A percentile compares a stretch with the other conserved stretches of the same genome.
phyloP scores from a whole-genome alignment of 1,140 invertebrate species.

The Apocrypta bakeri region DNA sequence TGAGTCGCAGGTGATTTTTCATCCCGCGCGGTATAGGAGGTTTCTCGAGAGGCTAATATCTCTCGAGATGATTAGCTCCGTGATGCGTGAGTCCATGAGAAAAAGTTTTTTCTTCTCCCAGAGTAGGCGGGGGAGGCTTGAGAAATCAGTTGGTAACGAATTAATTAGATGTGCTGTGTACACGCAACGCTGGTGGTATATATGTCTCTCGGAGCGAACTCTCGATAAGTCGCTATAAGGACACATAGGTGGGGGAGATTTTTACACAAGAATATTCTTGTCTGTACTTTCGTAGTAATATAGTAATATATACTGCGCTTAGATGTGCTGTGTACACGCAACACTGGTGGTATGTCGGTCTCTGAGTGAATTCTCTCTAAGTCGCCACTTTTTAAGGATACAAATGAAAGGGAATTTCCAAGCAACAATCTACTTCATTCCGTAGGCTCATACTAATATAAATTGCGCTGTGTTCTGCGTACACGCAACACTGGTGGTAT shows the following conservation, averaged over 20 bases:
- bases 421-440: too few relatives aligned
- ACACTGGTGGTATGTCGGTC: background rate
- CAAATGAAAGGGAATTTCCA: too few relatives aligned
- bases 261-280: too few relatives aligned
- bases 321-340: background rate
- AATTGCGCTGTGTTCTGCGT: background rate
- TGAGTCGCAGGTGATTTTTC: conserved; percentile 28
- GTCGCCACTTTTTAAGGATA: too few relatives aligned
- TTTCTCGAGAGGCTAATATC: conserved; percentile 12
- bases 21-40: background rate
- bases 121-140: background rate
- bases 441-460: too few relatives aligned
- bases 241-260: too few relatives aligned
- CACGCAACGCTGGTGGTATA: background rate
- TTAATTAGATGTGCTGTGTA: background rate
- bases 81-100: background rate
- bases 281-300: too few relatives aligned
- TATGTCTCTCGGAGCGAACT: too few relatives aligned
- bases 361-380: too few relatives aligned
- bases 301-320: too few relatives aligned
- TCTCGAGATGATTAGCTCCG: conserved; percentile 23
- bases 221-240: too few relatives aligned
- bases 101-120: background rate
- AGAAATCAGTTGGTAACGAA: background rate
- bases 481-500: background rate